Conservation (phyloP, 2,113 vertebrate species). For the Perca flavescens region DNA sequence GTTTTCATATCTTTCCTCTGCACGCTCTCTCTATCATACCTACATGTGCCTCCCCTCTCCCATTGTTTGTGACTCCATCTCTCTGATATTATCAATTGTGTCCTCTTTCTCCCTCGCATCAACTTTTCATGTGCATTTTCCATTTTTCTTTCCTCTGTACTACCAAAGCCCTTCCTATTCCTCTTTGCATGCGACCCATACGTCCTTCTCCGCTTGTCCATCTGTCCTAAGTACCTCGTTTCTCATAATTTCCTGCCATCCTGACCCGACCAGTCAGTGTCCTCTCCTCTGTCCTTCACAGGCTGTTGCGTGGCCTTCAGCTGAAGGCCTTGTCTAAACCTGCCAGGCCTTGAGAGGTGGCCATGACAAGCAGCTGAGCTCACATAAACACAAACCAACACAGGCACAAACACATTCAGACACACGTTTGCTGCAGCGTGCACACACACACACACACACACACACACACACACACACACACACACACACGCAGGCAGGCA, state of each 20-base stretch:
- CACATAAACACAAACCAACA: constrained; percentile 38
- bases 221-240: background rate
- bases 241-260: constrained; percentile 44
- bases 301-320: constrained; percentile 66
- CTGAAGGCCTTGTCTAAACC: constrained; percentile 58
- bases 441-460: constrained; percentile 12
- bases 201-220: background rate
- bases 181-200: background rate
- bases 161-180: background rate
- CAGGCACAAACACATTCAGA: constrained; percentile 13
- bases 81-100: background rate
- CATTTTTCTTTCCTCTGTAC: constrained; percentile 1
- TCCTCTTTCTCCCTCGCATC: background rate
- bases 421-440: constrained; percentile 27
- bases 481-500: background rate
- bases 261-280: constrained; percentile 38
- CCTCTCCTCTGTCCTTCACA: constrained; percentile 71
- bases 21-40: background rate
- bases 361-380: constrained; percentile 62
- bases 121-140: background rate
- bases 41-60: background rate
- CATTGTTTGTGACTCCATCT: background rate
- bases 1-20: background rate
- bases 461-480: background rate
- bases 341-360: constrained; percentile 64